Base-by-base conservation (phyloP, 2,888 invertebrate genomes). In the Epistrophella euchroma region DNA sequence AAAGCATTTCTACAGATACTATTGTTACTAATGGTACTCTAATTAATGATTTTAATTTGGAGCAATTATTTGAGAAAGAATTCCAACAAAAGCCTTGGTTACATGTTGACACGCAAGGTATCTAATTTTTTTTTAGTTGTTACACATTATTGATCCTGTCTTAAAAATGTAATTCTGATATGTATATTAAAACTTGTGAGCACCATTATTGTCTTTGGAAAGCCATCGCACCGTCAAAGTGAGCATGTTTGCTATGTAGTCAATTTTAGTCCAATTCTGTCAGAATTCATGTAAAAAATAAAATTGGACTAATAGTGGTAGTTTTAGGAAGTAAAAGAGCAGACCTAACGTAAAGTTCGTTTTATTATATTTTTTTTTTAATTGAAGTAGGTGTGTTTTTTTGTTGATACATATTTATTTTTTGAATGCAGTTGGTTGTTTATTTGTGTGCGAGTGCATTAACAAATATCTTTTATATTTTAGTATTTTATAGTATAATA, bases 61-160 rank as follows among this genome's bases (percentile, higher is more conserved):
- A 76, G 50, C 68, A 56, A 32, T 68, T 80, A 73, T 76, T 32
- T 45, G 71, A 76, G 43, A 79, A 66, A 60, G 79, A 75, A 52
- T 58, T 78, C n/a, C 40, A 71, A 32, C 13, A 58, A 17, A 78
- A 78, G 22, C 64, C 7, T 55, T 47, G 13, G 73, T 35, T 43
- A 62, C 15, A 70, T 70, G 25, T 74, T 62, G 47, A 58, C 50
- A 79, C 37, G 71, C 56, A 84, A 84, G 84, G 84, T 84, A 84
- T 56, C 52, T 37, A 45, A 32, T 22, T 45, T 68, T 37, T 81
- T 25, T 5, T 32, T n/a, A 7, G 11, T 22, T 19, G 11, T 4
- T 22, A 22, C 19, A 50, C 19, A 19, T 19, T 22, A 22, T 47
- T 47, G 3, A 19, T 47, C 7, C 19, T 19, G 10, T 11, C 17